These are phyloP conservation scores for Xerus rutilus DNA, from an alignment of 2,797 vertebrate species.

Conservation along the genomic window DNA sequence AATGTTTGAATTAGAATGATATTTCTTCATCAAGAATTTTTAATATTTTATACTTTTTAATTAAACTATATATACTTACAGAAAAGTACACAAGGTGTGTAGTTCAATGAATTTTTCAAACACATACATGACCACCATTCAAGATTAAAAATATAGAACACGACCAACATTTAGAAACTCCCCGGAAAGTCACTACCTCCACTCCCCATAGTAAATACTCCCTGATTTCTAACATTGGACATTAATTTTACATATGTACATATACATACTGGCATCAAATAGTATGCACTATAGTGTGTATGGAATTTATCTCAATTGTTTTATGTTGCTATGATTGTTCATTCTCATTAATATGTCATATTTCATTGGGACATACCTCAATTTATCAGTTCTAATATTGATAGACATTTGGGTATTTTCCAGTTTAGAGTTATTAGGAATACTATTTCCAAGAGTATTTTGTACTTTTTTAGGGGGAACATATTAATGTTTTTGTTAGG, in stretches of 20 bases:
- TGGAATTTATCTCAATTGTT: not conserved
- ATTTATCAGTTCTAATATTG: not conserved
- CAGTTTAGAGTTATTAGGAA: not conserved
- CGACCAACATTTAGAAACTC: not conserved
- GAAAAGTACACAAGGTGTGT: not conserved
- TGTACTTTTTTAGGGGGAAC: not conserved
- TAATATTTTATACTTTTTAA: conserved; percentile 6
- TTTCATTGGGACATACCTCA: not conserved
- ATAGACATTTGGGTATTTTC: not conserved
- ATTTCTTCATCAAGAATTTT: conserved; percentile 46
- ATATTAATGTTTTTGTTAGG: not conserved
- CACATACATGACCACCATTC: not conserved
- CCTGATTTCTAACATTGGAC: not conserved
- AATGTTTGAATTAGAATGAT: not conserved
- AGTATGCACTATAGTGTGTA: rapidly evolving
- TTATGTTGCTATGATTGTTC: not conserved
- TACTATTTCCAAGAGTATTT: not conserved
- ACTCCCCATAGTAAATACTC: not conserved
- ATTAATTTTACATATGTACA: not conserved
- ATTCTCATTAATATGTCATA: not conserved
- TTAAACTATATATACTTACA: not conserved
- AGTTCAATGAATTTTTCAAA: not conserved
- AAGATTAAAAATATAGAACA: conserved; percentile 47
- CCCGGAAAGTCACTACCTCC: not conserved
- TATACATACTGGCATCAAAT: not conserved